Evolutionary conservation across 2,888 invertebrate species (phyloP), one percentile per base, ranked within the genome.

Genomic region (Ditylenchus weischeri): DNA sequence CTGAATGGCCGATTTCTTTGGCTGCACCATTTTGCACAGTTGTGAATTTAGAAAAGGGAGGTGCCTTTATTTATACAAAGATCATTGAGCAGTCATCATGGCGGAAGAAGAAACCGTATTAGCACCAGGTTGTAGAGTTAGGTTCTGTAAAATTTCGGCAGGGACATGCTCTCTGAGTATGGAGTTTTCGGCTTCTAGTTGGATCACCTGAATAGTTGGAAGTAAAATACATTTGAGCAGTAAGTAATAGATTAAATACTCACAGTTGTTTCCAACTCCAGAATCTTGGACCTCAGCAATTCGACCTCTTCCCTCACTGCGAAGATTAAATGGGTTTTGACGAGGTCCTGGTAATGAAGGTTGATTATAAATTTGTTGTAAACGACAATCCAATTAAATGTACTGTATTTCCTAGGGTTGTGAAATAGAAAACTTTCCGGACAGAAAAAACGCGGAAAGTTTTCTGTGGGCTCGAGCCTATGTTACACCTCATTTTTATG

Each of bases 141-240:
- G 64, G 43, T 43, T 68, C 43, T 73, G 63, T 38, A 94, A 87
- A 63, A 91, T 91, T 84, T 94, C 93, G 81, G 90, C 90, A 69
- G 90, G 88, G 71, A 92, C 93, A 83, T 91, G 90, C 72, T 91
- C 89, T 83, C 90, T 90, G 81, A 93, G 87, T 84, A 91, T 89
- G 73, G 88, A 89, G 85, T 93, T 93, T 87, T 93, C 93, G 78
- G 90, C 88, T 85, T 93, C 92, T 79, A 93, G 87, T 86, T 91
- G 90, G 84, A 71, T 58, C 21, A 79, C 72, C 79, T 79, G 69
- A 38, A 79, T 71, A 29, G 13, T 15, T 54, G 57, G 57, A 54
- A 57, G 6, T 23, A 23, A n/a, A 23, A 19, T 29, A 19, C 3
- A 57, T 19, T 59, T 3, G 1, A 43, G 3, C 11, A 15, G 43